A percentile compares a stretch with the other conserved stretches of the same genome.
Conservation (phyloP, 2,888 invertebrate species). For the Amblyjoppa proteus region DNA sequence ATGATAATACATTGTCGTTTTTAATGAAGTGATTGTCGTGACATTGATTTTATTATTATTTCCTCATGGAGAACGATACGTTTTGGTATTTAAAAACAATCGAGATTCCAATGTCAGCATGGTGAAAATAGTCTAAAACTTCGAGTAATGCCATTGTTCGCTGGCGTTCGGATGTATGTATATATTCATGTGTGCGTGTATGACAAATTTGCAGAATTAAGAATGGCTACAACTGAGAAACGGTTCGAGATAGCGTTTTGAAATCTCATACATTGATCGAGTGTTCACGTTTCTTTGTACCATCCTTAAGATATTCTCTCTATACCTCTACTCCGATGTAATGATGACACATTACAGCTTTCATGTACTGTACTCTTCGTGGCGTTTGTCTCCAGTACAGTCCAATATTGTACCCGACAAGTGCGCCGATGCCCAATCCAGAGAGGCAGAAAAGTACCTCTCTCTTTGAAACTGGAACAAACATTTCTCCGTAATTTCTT, state of each 20-base stretch:
- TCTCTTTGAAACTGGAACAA: slow-evolving; percentile 83
- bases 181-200: too few relatives aligned
- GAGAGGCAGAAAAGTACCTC: slow-evolving; percentile 84
- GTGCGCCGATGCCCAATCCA: slow-evolving; percentile 84
- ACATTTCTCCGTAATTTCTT: neutral
- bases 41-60: neutral
- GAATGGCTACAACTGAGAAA: too few relatives aligned
- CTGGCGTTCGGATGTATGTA: too few relatives aligned
- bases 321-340: slow-evolving; percentile 85
- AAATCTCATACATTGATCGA: too few relatives aligned
- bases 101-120: too few relatives aligned
- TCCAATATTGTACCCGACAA: slow-evolving; percentile 84
- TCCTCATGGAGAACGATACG: too few relatives aligned
- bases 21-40: neutral
- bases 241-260: too few relatives aligned
- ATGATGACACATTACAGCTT: slow-evolving; percentile 85
- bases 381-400: slow-evolving; percentile 79
- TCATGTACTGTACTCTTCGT: slow-evolving; percentile 84
- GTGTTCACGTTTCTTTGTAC: too few relatives aligned
- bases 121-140: too few relatives aligned
- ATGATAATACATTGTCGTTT: slow-evolving; percentile 24
- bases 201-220: too few relatives aligned
- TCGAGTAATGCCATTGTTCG: too few relatives aligned
- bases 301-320: neutral
- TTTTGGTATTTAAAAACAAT: too few relatives aligned